Conservation (phyloP, 2,888 invertebrate genomes). For the Coelinius sp. region DNA sequence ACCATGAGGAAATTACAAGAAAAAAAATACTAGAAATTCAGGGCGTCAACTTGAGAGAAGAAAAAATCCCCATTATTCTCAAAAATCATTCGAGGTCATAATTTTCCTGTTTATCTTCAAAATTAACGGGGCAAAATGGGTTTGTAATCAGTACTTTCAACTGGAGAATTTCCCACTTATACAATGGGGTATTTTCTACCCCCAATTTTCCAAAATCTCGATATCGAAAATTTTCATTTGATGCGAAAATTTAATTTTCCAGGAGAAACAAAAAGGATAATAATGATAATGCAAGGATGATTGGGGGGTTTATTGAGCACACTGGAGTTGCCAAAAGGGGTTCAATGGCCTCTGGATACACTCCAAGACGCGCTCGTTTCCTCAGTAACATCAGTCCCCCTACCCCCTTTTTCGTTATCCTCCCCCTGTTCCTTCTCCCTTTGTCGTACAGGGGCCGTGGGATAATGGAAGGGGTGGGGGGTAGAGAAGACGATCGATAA, state of each 20-base stretch:
- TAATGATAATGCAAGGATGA: conserved; percentile 42
- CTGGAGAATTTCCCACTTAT: no score
- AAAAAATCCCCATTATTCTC: not conserved
- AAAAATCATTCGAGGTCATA: no score
- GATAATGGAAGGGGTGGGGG: not conserved
- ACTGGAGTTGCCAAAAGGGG: conserved; percentile 62
- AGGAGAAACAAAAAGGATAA: conserved; percentile 33
- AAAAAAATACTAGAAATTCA: conserved; percentile 15
- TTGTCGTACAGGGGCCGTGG: conserved; percentile 42
- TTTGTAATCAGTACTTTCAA: no score
- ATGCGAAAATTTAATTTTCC: not conserved
- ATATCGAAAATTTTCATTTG: not conserved
- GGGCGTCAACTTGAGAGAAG: conserved; percentile 6
- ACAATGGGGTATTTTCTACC: not conserved
- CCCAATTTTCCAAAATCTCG: not conserved
- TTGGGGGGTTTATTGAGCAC: conserved; percentile 53
- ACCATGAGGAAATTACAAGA: not conserved
- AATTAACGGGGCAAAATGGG: no score
- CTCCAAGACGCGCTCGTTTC: conserved; percentile 65
- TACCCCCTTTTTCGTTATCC: conserved; percentile 26
- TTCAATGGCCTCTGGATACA: conserved; percentile 69
- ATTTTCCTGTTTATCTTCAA: no score
- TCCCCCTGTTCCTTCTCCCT: conserved; percentile 50
- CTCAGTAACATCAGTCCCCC: conserved; percentile 28
- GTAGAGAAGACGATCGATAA: conserved; percentile 60